These are phyloP conservation scores for Hecatera dysodea DNA, from an alignment of 2,888 invertebrate genomes.

Conservation along the genomic window DNA sequence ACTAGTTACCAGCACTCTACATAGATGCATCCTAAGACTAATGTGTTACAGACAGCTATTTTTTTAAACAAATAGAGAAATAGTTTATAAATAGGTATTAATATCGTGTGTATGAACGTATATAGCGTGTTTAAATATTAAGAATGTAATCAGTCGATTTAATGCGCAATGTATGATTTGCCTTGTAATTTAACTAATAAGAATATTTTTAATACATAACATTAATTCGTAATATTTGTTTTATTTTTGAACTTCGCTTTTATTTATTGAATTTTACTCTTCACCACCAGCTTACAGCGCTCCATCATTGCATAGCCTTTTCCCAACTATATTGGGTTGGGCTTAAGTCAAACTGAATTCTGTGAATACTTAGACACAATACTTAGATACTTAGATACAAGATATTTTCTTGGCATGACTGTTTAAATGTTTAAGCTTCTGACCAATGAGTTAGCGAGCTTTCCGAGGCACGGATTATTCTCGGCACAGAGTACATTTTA, in stretches of 20 bases:
- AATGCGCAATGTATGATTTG: conserved; percentile 50
- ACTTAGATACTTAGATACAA: too few species aligned
- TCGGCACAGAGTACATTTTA: too few species aligned
- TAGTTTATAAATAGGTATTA: conserved; percentile 12
- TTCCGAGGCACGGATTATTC: too few species aligned
- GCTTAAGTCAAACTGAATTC: neutral
- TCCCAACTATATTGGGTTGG: neutral
- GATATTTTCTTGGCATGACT: too few species aligned
- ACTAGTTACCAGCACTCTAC: neutral
- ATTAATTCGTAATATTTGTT: conserved; percentile 29
- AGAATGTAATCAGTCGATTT: conserved; percentile 51
- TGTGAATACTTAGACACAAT: too few species aligned
- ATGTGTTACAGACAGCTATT: neutral
- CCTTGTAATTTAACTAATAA: conserved; percentile 54
- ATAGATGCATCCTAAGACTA: neutral
- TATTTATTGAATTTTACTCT: too few species aligned
- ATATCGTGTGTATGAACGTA: conserved; percentile 20
- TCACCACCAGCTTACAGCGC: neutral
- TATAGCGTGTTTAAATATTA: conserved; percentile 36
- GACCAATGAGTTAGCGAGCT: too few species aligned
- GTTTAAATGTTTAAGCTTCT: too few species aligned
- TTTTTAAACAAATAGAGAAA: too few species aligned
- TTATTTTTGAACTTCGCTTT: conserved; percentile 8
- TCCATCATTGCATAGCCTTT: neutral
- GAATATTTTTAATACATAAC: conserved; percentile 60